Evolutionary conservation across 2,113 vertebrate genomes (phyloP).

Genomic region (Gasterosteus nipponicus): DNA sequence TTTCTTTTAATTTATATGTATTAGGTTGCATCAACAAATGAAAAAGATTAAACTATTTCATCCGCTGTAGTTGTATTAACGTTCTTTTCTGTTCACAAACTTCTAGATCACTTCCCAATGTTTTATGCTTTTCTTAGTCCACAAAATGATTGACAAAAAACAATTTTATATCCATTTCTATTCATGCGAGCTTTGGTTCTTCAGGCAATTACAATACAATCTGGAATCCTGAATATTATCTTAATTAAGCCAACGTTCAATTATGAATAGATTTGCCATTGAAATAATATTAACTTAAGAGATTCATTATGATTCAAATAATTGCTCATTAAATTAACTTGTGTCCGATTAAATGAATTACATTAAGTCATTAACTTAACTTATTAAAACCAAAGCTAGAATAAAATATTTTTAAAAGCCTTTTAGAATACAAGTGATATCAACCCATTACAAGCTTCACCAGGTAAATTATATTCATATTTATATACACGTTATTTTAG

Average conservation of each 20-base stretch:
- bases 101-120: not conserved
- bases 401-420: no score
- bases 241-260: not conserved
- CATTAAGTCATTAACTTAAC: not conserved
- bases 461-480: no score
- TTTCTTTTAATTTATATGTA: constrained; percentile 32
- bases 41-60: constrained; percentile 35
- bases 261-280: not conserved
- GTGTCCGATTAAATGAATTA: no score
- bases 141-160: no score
- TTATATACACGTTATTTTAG: no score
- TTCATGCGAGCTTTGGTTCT: not conserved
- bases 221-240: not conserved
- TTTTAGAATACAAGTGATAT: no score
- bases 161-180: not conserved
- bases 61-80: not conserved
- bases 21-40: not conserved
- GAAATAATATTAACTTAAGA: not conserved
- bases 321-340: not conserved
- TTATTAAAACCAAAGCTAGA: not conserved
- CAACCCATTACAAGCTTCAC: no score
- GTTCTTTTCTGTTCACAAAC: not conserved
- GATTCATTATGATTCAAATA: not conserved
- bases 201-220: not conserved
- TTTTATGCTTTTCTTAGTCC: not conserved